Evolutionary conservation across 2,797 vertebrate genomes (phyloP), one percentile per base, ranked within the genome.

Genomic region (Cyprinodon diabolis): DNA sequence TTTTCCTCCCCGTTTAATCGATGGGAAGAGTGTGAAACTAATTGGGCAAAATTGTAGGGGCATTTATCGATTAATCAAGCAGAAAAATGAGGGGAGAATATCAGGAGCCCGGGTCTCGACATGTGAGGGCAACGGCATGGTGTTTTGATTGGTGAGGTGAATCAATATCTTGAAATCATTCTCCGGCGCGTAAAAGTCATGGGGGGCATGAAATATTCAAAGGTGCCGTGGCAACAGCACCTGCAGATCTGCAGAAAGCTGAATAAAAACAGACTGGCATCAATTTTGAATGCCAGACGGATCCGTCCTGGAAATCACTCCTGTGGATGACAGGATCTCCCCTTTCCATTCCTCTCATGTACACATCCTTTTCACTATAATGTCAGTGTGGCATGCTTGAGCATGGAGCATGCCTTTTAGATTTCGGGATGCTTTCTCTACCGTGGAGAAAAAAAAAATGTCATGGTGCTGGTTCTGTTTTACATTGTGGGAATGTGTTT

Each of bases 51-150:
- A 94, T 93, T 94, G 92, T 89, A 73, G 90, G 90, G 92, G 92
- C 90, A 92, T 92, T 94, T 95, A 95, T 95, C 91, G 94, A 95
- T 95, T 93, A 95, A 94, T 94, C 93, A 94, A 91, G 91, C 92
- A 93, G 93, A 94, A 94, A 94, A 94, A 94, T 84, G 89, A 90
- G 88, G 81, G 78, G 83, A 89, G 90, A 85, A 89, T 88, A 90
- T 88, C 75, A 85, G 86, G 74, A 85, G 73, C 49, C 68, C 0
- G 68, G 73, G 85, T 84, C 81, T 87, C 85, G 30, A 86, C 84
- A 66, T 88, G 83, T 73, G 87, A 90, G 85, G 89, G 82, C 80
- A 86, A 87, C 81, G 68, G 83, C 89, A 86, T 85, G 84, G 86
- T 81, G 87, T 90, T 93, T 92, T 94, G 91, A 93, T 93, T 93